Evolutionary conservation across 1,140 invertebrate genomes (phyloP).

Genomic region (Ridgeia piscesae): DNA sequence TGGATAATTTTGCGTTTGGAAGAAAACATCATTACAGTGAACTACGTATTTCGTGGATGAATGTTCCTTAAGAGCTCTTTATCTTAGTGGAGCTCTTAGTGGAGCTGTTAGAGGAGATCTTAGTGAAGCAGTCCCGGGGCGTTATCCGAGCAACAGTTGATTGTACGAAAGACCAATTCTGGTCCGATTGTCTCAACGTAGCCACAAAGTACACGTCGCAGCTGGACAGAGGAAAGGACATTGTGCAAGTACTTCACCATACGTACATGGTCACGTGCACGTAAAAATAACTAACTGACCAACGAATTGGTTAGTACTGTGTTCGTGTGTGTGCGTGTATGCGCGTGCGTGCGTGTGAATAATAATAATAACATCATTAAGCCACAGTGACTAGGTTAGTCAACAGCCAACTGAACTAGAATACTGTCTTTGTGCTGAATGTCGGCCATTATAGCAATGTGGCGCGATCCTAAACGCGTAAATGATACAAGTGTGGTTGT

Average conservation of each 20-base stretch:
- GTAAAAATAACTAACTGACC: neutral
- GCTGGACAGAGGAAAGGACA: neutral
- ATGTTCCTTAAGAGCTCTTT: no score
- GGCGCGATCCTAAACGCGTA: neutral
- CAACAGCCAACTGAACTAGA: neutral
- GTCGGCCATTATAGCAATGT: neutral
- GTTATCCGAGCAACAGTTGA: neutral
- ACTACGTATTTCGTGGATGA: neutral
- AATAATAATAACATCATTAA: neutral
- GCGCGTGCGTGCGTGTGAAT: no score
- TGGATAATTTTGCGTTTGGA: no score
- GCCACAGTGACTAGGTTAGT: neutral
- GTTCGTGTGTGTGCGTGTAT: neutral
- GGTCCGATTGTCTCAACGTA: neutral
- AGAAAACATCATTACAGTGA: no score
- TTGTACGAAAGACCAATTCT: neutral
- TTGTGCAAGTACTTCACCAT: neutral
- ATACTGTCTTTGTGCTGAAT: neutral
- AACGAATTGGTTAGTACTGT: neutral
- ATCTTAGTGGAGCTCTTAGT: no score
- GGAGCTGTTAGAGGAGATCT: neutral
- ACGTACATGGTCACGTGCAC: neutral
- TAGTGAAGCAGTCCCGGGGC: no score
- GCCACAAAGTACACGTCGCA: neutral
- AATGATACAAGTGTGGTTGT: neutral